Conservation (phyloP, 2,797 vertebrate species). For the Xenentodon cancila region DNA sequence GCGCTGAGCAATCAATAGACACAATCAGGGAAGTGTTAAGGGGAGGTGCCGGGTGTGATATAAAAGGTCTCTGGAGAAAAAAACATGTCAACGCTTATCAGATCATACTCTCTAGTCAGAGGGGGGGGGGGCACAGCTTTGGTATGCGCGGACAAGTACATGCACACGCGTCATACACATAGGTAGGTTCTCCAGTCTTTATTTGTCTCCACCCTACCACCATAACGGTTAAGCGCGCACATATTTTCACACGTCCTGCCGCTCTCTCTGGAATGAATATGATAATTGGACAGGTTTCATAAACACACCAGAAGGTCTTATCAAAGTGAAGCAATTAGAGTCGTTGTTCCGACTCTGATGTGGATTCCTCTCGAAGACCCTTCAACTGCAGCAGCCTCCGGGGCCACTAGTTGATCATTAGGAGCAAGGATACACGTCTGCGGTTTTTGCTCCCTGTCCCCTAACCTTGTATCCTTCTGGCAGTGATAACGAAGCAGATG, state of each 20-base stretch:
- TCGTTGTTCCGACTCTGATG: conserved; percentile 59
- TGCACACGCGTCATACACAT: conserved; percentile 1
- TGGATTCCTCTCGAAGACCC: conserved; percentile 61
- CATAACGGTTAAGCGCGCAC: conserved; percentile 43
- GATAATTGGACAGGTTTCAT: conserved; percentile 71
- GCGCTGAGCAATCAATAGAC: conserved; percentile 72
- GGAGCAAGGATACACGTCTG: conserved; percentile 43
- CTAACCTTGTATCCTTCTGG: conserved; percentile 30
- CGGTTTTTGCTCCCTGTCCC: conserved; percentile 31
- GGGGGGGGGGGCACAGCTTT: conserved; percentile 15
- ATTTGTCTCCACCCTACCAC: conserved; percentile 22
- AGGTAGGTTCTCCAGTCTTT: conserved; percentile 15
- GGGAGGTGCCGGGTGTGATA: conserved; percentile 74
- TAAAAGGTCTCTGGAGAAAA: conserved; percentile 77
- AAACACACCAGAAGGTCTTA: conserved; percentile 57
- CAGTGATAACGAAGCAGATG: conserved; percentile 14
- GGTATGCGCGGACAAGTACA: conserved; percentile 22
- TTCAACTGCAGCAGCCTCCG: conserved; percentile 52
- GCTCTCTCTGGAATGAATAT: conserved; percentile 43
- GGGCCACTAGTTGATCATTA: conserved; percentile 71
- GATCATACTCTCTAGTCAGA: conserved; percentile 64
- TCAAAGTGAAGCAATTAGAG: conserved; percentile 65
- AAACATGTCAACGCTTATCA: conserved; percentile 75
- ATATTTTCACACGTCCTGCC: conserved; percentile 27
- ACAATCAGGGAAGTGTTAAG: conserved; percentile 71